Conservation (phyloP, 2,888 invertebrate species). For the Sycophila texana region DNA sequence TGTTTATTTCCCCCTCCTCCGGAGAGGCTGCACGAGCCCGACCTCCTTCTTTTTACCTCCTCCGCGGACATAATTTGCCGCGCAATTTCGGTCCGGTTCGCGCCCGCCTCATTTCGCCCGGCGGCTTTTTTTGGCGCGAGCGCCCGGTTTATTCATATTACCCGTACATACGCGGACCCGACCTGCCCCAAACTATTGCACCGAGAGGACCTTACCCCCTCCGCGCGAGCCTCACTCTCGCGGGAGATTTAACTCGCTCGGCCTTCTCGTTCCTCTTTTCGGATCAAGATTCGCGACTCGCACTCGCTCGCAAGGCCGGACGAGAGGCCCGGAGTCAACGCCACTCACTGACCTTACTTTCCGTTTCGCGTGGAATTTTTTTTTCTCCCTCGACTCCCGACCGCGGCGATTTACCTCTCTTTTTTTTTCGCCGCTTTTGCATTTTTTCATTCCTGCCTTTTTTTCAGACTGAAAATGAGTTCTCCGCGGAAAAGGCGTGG, state of each 20-base stretch:
- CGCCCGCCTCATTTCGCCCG: slow-evolving; percentile 25
- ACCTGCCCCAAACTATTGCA: slow-evolving; percentile 55
- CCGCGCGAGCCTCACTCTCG: slow-evolving; percentile 3
- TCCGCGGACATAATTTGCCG: slow-evolving; percentile 38
- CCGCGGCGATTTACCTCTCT: slow-evolving; percentile 21
- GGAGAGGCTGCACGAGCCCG: background rate
- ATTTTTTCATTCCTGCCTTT: slow-evolving; percentile 1
- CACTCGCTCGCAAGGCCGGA: slow-evolving; percentile 9
- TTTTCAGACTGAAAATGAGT: slow-evolving; percentile 24
- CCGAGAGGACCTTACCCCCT: slow-evolving; percentile 1
- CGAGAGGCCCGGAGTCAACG: slow-evolving; percentile 43
- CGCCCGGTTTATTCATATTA: slow-evolving; percentile 32
- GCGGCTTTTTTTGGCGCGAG: slow-evolving; percentile 42
- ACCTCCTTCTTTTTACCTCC: slow-evolving; percentile 14
- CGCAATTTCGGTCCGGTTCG: slow-evolving; percentile 53
- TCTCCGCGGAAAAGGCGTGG: slow-evolving; percentile 29
- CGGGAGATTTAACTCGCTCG: slow-evolving; percentile 13
- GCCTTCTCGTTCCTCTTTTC: background rate
- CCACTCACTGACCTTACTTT: slow-evolving; percentile 53
- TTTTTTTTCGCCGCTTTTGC: background rate
- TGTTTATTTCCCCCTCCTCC: slow-evolving; percentile 23
- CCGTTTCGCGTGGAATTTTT: slow-evolving; percentile 34
- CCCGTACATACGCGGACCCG: slow-evolving; percentile 18
- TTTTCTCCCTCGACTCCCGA: slow-evolving; percentile 29
- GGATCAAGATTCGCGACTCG: slow-evolving; percentile 26